phyloP scores from a whole-genome alignment of 1,140 invertebrate species.

The Cydia strobilella region DNA sequence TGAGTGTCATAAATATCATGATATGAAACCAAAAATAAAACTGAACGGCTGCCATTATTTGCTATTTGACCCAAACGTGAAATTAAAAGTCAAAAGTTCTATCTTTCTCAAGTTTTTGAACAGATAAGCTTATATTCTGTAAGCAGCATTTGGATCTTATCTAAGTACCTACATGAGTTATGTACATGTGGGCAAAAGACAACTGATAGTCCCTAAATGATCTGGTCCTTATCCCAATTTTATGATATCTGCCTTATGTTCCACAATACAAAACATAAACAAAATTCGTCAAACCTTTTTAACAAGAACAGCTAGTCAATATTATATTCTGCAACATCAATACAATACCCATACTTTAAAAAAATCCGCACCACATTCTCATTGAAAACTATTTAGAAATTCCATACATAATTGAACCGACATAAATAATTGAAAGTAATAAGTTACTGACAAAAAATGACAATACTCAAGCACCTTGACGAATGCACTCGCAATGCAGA shows the following conservation, averaged over 20 bases:
- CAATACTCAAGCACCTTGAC: conserved; percentile 62
- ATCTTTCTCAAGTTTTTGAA: too few relatives aligned
- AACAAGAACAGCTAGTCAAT: not conserved
- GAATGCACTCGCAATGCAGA: conserved; percentile 58
- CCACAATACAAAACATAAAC: not conserved
- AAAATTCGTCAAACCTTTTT: not conserved
- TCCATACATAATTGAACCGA: conserved; percentile 21
- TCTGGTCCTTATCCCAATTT: too few relatives aligned
- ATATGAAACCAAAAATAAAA: too few relatives aligned
- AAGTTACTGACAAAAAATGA: conserved; percentile 43
- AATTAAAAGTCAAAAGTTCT: too few relatives aligned
- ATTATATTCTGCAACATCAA: conserved; percentile 33
- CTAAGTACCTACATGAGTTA: too few relatives aligned
- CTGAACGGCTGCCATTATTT: too few relatives aligned
- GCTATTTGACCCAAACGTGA: too few relatives aligned
- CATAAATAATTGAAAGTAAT: conserved; percentile 40
- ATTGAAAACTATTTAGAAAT: conserved; percentile 31
- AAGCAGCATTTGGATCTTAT: too few relatives aligned
- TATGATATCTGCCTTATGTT: not conserved
- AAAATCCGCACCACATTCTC: conserved; percentile 6
- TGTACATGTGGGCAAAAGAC: too few relatives aligned
- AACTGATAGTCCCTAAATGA: too few relatives aligned
- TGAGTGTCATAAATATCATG: too few relatives aligned
- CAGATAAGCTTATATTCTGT: too few relatives aligned
- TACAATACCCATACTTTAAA: conserved; percentile 34